These are phyloP conservation scores for Hirtodrosophila histrioides DNA, from an alignment of 2,888 invertebrate genomes.

Conservation along the genomic window DNA sequence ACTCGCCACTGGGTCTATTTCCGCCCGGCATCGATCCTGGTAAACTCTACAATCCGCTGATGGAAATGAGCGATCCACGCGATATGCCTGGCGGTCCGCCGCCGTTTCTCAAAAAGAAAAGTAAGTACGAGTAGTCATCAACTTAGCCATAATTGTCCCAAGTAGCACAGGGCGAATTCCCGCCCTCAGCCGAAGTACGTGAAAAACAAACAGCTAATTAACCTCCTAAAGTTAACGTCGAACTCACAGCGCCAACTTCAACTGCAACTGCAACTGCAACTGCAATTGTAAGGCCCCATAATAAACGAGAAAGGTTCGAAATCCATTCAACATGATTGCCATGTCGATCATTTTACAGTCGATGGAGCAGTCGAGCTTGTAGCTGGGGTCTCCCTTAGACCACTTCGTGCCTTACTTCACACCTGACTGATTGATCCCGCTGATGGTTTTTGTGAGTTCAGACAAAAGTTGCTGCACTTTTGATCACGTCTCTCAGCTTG, in stretches of 20 bases:
- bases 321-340: slow-evolving; percentile 77
- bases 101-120: slow-evolving; percentile 91
- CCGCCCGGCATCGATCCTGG: slow-evolving; percentile 91
- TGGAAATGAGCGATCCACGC: slow-evolving; percentile 90
- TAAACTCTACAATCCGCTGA: slow-evolving; percentile 89
- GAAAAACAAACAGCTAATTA: slow-evolving; percentile 79
- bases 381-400: slow-evolving; percentile 14
- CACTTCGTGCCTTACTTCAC: slow-evolving; percentile 72
- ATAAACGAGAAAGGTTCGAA: slow-evolving; percentile 51
- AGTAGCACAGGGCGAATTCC: too few species aligned
- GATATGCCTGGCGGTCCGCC: slow-evolving; percentile 88
- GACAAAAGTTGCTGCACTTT: slow-evolving; percentile 51
- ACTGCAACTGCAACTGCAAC: slow-evolving; percentile 4
- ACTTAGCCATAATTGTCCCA: background rate
- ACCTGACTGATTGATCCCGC: slow-evolving; percentile 77
- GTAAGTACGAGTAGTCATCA: slow-evolving; percentile 85
- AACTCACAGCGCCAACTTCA: slow-evolving; percentile 19
- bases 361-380: slow-evolving; percentile 32
- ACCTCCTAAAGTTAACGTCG: slow-evolving; percentile 55
- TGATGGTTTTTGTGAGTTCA: slow-evolving; percentile 35
- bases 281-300: slow-evolving; percentile 9
- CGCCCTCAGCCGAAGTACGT: slow-evolving; percentile 15
- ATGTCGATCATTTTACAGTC: slow-evolving; percentile 62
- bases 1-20: slow-evolving; percentile 90
- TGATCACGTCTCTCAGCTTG: slow-evolving; percentile 62